phyloP scores from a whole-genome alignment of 2,888 invertebrate species.

The Acheta domesticus region DNA sequence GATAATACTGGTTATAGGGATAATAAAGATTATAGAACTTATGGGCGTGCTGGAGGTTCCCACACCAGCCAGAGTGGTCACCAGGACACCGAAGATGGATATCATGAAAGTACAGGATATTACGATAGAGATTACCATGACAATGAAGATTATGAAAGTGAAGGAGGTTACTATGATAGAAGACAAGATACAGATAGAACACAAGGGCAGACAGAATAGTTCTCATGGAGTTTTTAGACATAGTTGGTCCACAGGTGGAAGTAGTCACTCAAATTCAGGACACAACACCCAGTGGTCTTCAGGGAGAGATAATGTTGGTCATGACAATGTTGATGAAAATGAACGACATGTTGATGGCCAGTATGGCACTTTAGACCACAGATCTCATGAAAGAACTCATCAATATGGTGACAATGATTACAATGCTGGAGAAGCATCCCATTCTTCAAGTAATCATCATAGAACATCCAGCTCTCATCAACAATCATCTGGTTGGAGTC shows the following conservation, averaged over 20 bases:
- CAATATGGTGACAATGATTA: not conserved
- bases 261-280: not conserved
- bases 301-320: not conserved
- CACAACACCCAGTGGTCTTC: not conserved
- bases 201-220: not conserved
- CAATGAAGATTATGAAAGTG: not conserved
- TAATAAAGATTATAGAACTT: not conserved
- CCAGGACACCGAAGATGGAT: not conserved
- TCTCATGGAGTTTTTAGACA: not conserved
- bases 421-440: not conserved
- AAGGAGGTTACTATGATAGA: not conserved
- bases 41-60: not conserved
- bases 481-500: not conserved
- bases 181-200: not conserved
- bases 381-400: not conserved
- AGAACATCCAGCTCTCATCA: not conserved
- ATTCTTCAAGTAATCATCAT: not conserved
- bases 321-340: not conserved
- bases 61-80: not conserved
- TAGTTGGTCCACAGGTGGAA: not conserved
- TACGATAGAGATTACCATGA: not conserved
- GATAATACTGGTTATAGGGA: too few relatives aligned
- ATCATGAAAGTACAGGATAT: not conserved
- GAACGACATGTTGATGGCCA: not conserved
- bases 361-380: not conserved